These are phyloP conservation scores for Carettochelys insculpta DNA, from an alignment of 2,113 vertebrate genomes.

Conservation along the genomic window DNA sequence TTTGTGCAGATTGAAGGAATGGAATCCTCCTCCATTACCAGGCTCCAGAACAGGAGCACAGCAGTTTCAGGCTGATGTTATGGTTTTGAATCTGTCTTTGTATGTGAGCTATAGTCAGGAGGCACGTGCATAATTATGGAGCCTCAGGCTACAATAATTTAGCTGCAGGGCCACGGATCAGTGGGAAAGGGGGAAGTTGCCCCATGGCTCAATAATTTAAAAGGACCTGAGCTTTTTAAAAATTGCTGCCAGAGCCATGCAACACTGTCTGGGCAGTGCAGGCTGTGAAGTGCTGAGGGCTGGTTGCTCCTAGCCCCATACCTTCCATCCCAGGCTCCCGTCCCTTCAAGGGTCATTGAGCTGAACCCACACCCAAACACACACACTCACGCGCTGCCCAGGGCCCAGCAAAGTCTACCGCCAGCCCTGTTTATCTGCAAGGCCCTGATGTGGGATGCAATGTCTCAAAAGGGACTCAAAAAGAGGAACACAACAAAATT, in stretches of 20 bases:
- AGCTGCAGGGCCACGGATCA: background rate
- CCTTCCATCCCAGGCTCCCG: no score
- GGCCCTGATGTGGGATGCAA: background rate
- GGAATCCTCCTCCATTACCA: background rate
- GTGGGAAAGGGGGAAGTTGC: no score
- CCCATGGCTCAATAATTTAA: no score
- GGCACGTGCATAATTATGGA: background rate
- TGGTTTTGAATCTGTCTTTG: background rate
- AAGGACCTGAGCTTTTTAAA: no score
- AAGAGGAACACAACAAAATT: background rate
- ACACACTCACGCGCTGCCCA: no score
- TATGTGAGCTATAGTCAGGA: background rate
- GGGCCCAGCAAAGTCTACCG: no score
- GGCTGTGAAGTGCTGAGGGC: no score
- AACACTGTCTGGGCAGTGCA: no score
- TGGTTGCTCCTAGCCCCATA: no score
- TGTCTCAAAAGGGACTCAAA: background rate
- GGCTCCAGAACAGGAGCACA: background rate
- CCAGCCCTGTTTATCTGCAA: background rate
- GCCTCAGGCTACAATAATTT: background rate
- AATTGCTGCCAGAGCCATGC: no score
- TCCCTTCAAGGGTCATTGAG: no score
- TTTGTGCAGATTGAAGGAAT: background rate
- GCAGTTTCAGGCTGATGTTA: background rate
- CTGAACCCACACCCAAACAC: no score